Percentiles rank a stretch among this genome's conserved stretches.
These are phyloP conservation scores for Hippocampus abdominalis DNA, from an alignment of 2,113 vertebrate genomes.

Conservation along the genomic window DNA sequence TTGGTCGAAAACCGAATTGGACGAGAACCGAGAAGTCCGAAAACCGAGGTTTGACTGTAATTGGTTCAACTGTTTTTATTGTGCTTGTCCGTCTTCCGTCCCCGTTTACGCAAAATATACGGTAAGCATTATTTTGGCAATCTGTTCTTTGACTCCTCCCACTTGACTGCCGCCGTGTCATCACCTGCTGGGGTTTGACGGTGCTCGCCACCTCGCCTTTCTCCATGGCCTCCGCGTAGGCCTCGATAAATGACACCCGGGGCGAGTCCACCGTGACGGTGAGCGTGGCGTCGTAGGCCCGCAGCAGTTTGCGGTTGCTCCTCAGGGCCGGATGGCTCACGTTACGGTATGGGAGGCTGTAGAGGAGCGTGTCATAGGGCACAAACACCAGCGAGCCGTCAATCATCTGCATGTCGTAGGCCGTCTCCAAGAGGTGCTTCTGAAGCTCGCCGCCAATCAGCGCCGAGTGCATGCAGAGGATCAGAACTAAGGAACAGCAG, in stretches of 20 bases:
- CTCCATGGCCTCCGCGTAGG: conserved; percentile 66
- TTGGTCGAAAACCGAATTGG: too few relatives aligned
- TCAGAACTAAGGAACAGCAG: conserved; percentile 61
- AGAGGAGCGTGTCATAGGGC: conserved; percentile 77
- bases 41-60: too few relatives aligned
- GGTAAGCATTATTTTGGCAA: too few relatives aligned
- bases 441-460: conserved; percentile 72
- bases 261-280: conserved; percentile 75
- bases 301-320: conserved; percentile 67
- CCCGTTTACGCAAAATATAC: too few relatives aligned
- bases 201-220: conserved; percentile 61
- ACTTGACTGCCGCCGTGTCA: too few relatives aligned
- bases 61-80: too few relatives aligned
- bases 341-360: conserved; percentile 75
- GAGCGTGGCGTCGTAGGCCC: conserved; percentile 75
- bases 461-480: conserved; percentile 81
- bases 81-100: too few relatives aligned
- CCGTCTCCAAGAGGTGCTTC: conserved; percentile 69
- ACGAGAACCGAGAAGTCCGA: too few relatives aligned
- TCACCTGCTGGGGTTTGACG: conserved; percentile 66
- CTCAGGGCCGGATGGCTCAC: conserved; percentile 57
- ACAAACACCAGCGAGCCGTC: conserved; percentile 74
- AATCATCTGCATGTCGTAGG: conserved; percentile 73
- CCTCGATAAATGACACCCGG: conserved; percentile 65
- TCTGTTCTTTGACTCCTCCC: too few relatives aligned